A percentile compares a stretch with the other conserved stretches of the same genome.
phyloP scores from a whole-genome alignment of 2,113 vertebrate genomes.

The Oryzias curvinotus region DNA sequence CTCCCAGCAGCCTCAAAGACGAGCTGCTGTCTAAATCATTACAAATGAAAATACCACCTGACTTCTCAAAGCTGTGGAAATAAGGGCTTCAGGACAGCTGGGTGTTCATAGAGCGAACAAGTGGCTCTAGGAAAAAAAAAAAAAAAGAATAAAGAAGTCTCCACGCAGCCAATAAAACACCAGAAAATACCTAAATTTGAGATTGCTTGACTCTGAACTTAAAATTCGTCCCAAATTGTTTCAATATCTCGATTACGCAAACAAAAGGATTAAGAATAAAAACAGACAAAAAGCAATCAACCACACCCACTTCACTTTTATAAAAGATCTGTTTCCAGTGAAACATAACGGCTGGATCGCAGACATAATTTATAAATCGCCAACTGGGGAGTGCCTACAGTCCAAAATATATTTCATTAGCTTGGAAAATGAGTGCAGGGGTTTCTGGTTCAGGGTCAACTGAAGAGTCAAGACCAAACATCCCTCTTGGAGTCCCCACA shows the following conservation, averaged over 20 bases:
- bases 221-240: slow-evolving; percentile 5
- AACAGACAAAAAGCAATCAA: slow-evolving; percentile 16
- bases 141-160: slow-evolving; percentile 27
- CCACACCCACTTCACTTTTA: slow-evolving; percentile 36
- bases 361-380: slow-evolving; percentile 57
- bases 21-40: slow-evolving; percentile 49
- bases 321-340: slow-evolving; percentile 22
- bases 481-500: slow-evolving; percentile 66
- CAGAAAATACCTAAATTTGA: neutral
- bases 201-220: slow-evolving; percentile 14
- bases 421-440: slow-evolving; percentile 70
- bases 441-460: slow-evolving; percentile 76
- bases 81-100: slow-evolving; percentile 28
- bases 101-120: slow-evolving; percentile 44
- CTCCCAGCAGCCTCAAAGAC: slow-evolving; percentile 42
- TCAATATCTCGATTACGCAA: slow-evolving; percentile 1
- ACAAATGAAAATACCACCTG: slow-evolving; percentile 64
- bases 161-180: slow-evolving; percentile 18
- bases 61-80: slow-evolving; percentile 48
- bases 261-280: slow-evolving; percentile 23
- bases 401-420: slow-evolving; percentile 73
- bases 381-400: slow-evolving; percentile 68
- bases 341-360: slow-evolving; percentile 42
- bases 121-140: slow-evolving; percentile 28
- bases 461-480: slow-evolving; percentile 75